Conservation (phyloP, 2,888 invertebrate genomes). For the Tenodera sinensis region DNA sequence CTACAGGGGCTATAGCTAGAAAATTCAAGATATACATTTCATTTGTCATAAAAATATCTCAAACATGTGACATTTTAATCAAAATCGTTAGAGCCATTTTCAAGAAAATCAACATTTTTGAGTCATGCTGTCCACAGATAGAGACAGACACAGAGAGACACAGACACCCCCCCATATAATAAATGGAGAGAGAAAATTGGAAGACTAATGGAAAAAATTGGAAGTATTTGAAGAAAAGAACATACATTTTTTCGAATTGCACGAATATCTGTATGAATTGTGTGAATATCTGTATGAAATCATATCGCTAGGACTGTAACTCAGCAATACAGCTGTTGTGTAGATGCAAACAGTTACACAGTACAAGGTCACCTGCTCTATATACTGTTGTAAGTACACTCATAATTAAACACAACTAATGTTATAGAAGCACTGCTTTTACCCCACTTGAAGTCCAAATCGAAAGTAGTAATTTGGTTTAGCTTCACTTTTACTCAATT, state of each 20-base stretch:
- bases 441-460: neutral
- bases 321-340: neutral
- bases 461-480: neutral
- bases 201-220: neutral
- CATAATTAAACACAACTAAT: neutral
- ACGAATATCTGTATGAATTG: neutral
- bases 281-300: too few relatives aligned
- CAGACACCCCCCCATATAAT: too few relatives aligned
- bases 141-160: too few relatives aligned
- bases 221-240: neutral
- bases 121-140: too few relatives aligned
- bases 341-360: too few relatives aligned
- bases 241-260: neutral
- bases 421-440: neutral
- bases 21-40: too few relatives aligned
- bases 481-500: neutral
- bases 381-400: neutral
- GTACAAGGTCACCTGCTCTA: too few relatives aligned
- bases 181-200: neutral
- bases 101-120: too few relatives aligned
- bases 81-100: too few relatives aligned
- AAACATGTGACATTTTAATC: too few relatives aligned
- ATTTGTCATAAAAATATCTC: too few relatives aligned
- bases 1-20: too few relatives aligned
- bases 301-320: neutral